phyloP scores from a whole-genome alignment of 92 coral and sea anemone species.

The Epizoanthus stellaris region DNA sequence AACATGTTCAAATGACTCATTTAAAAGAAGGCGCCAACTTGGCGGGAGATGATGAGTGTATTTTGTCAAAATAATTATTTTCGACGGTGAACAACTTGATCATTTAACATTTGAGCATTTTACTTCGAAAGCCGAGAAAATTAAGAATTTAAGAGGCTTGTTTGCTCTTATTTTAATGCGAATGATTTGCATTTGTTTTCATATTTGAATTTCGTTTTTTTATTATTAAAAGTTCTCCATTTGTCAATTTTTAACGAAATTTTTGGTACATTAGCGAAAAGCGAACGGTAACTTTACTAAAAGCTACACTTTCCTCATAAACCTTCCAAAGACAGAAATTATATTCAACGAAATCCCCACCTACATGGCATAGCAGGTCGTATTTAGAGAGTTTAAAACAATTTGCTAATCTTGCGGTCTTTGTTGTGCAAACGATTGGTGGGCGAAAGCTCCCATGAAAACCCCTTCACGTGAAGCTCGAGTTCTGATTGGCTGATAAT shows the following conservation, averaged over 20 bases:
- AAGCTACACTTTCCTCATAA: too few species aligned
- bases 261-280: too few species aligned
- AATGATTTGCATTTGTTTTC: too few species aligned
- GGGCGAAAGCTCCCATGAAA: constrained; percentile 11
- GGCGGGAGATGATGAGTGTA: not conserved
- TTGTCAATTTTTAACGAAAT: too few species aligned
- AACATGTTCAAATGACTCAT: not conserved
- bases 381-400: not conserved
- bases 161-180: too few species aligned
- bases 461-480: constrained; percentile 43
- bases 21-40: not conserved
- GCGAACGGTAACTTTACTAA: too few species aligned
- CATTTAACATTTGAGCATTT: not conserved
- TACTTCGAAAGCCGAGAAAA: not conserved
- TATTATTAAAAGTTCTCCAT: too few species aligned
- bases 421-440: not conserved
- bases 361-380: not conserved
- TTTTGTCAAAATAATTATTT: not conserved
- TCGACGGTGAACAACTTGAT: not conserved
- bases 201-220: too few species aligned
- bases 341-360: too few species aligned
- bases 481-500: constrained; percentile 31
- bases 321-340: too few species aligned
- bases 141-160: not conserved
- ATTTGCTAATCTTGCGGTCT: not conserved